Conservation (phyloP, 2,888 invertebrate species). For the Cryptocephalus moraei region DNA sequence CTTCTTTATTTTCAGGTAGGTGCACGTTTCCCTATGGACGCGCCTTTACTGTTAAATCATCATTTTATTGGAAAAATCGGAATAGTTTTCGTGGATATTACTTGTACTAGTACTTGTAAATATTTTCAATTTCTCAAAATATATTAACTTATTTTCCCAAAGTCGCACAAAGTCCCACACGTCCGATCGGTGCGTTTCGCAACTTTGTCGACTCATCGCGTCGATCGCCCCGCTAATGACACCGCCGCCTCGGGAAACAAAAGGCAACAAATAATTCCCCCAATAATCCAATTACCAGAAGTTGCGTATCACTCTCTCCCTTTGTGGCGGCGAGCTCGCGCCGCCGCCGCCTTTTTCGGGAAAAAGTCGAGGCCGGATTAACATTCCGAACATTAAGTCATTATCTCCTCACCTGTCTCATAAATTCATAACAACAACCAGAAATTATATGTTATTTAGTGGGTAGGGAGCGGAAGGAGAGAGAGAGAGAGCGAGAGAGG, state of each 20-base stretch:
- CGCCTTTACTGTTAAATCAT: too few species aligned
- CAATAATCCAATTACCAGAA: constrained; percentile 12
- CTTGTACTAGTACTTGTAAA: too few species aligned
- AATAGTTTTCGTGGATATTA: too few species aligned
- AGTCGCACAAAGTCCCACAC: too few species aligned
- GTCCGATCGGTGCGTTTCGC: too few species aligned
- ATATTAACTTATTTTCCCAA: too few species aligned
- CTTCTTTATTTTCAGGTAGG: too few species aligned
- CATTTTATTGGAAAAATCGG: too few species aligned
- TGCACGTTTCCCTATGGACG: too few species aligned
- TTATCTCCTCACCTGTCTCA: constrained; percentile 28
- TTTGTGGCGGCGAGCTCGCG: constrained; percentile 5
- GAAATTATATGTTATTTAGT: constrained; percentile 16
- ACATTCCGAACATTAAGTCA: constrained; percentile 21
- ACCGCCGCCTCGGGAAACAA: background rate
- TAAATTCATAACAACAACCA: constrained; percentile 19
- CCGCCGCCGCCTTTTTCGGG: constrained; percentile 7
- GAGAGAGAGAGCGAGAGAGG: too few species aligned
- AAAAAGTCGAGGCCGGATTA: constrained; percentile 1
- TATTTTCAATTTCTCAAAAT: too few species aligned
- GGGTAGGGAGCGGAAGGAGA: background rate
- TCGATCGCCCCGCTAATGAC: background rate
- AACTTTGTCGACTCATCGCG: too few species aligned
- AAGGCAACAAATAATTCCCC: background rate
- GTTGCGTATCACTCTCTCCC: constrained; percentile 9